Percentiles rank a stretch among this genome's conserved stretches.
Evolutionary conservation across 2,888 invertebrate species (phyloP).

Genomic region (Zygothrica quintamaculata): DNA sequence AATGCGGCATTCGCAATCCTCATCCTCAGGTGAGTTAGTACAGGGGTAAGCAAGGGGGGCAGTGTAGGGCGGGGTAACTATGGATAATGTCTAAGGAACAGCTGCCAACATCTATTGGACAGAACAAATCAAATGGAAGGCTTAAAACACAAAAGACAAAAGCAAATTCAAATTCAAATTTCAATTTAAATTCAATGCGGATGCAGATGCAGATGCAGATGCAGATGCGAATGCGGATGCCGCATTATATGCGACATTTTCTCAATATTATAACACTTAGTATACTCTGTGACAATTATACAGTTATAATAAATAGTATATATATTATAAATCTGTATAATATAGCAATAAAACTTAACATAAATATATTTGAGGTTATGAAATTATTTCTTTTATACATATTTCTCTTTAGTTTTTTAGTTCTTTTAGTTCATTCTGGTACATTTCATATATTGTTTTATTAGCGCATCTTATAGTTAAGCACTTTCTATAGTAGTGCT

Average conservation of each 20-base stretch:
- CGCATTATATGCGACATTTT: constrained; percentile 38
- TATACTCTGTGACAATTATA: no score
- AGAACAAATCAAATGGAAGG: constrained; percentile 30
- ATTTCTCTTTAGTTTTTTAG: no score
- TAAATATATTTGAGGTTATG: no score
- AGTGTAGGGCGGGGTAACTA: neutral
- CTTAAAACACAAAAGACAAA: constrained; percentile 7
- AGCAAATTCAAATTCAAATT: constrained; percentile 37
- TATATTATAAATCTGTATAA: no score
- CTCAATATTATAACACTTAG: constrained; percentile 48
- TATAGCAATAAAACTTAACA: no score
- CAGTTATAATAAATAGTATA: no score
- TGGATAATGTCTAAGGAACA: neutral
- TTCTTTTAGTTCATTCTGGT: no score
- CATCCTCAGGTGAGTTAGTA: constrained; percentile 89
- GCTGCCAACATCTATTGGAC: neutral
- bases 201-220: constrained; percentile 26
- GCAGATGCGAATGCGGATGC: constrained; percentile 28
- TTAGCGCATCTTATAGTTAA: neutral
- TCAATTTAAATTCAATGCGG: constrained; percentile 44
- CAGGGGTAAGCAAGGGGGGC: neutral
- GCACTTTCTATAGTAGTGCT: neutral
- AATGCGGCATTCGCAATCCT: constrained; percentile 89
- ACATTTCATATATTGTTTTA: neutral
- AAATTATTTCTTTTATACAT: no score